A percentile compares a stretch with the other conserved stretches of the same genome.
Evolutionary conservation across 2,797 vertebrate species (phyloP).

Genomic region (Ceyx erithaca): DNA sequence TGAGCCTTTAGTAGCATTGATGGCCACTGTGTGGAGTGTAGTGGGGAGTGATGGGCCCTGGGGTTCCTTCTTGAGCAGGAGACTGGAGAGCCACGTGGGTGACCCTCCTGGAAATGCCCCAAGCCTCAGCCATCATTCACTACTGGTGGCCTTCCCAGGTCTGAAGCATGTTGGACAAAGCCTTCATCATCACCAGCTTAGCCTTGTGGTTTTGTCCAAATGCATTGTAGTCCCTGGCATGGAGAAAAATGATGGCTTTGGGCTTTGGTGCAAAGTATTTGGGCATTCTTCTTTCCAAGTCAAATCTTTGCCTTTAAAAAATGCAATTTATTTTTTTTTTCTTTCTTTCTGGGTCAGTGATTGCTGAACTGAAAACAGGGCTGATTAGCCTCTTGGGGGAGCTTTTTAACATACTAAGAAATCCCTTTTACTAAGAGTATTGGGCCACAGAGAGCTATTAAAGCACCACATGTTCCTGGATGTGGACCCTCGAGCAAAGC

Average conservation of each 20-base stretch:
- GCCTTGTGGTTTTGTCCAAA: background rate
- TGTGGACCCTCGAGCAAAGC: background rate
- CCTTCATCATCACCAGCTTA: background rate
- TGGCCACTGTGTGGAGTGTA: background rate
- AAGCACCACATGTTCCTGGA: accelerated
- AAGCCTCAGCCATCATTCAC: background rate
- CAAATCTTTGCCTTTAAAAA: background rate
- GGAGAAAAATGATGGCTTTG: accelerated
- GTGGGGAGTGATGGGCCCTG: background rate
- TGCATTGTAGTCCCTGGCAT: background rate
- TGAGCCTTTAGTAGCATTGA: background rate
- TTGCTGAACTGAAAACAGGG: background rate
- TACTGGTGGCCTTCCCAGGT: background rate
- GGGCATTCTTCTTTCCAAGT: background rate
- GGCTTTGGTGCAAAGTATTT: background rate
- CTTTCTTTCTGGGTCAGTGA: background rate
- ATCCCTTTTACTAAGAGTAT: background rate
- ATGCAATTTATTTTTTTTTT: background rate
- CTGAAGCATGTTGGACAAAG: background rate
- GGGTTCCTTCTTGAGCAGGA: background rate
- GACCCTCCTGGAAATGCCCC: background rate
- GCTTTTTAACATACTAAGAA: background rate
- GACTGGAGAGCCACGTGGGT: too few species aligned
- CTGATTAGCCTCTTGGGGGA: background rate
- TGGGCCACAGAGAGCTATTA: background rate